Evolutionary conservation across 1,140 invertebrate genomes (phyloP), one percentile per base, ranked within the genome.

Genomic region (Panagrolaimus sp.): DNA sequence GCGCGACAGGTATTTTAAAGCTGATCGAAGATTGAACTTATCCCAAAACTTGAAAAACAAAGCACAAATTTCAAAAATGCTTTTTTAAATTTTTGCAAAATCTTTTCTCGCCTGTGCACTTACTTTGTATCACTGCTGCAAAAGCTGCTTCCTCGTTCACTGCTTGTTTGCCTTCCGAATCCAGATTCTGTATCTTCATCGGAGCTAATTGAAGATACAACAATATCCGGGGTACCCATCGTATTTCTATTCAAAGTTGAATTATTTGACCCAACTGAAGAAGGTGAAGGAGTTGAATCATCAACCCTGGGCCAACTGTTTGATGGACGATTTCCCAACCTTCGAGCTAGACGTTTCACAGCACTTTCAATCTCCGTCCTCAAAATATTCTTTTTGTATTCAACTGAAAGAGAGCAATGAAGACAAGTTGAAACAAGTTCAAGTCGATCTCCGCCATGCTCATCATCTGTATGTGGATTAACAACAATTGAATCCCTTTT

Each of bases 161-260:
- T 73, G 32, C 73, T 73, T 14, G 73, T 73, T 21, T 68, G 68
- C 32, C 65, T 46, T 3, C 62, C 46, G 44, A 72, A 44, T 2
- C 63, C 58, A 10, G 70, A 28, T 62, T 75, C 70, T 8, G 67
- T 55, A 26, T 82, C 79, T 47, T 83, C 80, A 63, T 83, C 80
- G 1, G 81, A 83, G 63, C 72, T 78, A 65, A 82, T 82, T 6
- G 81, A 83, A 3, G 79, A 82, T 44, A 82, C 80, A 1, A 81
- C 71, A 58, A 81, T 81, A 66, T 81, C 79, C 2, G 80, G 80
- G 12, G 80, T 81, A 10, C 78, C 71, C 48, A 76, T 77, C n/a
- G 48, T 44, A 46, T 76, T 74, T 9, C 71, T 65, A 26, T 5
- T 43, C 26, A 28, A 63, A 44, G 26, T 63, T 43, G 32, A 21